Conservation (phyloP, 1,140 invertebrate species). For the Phthorimaea operculella region DNA sequence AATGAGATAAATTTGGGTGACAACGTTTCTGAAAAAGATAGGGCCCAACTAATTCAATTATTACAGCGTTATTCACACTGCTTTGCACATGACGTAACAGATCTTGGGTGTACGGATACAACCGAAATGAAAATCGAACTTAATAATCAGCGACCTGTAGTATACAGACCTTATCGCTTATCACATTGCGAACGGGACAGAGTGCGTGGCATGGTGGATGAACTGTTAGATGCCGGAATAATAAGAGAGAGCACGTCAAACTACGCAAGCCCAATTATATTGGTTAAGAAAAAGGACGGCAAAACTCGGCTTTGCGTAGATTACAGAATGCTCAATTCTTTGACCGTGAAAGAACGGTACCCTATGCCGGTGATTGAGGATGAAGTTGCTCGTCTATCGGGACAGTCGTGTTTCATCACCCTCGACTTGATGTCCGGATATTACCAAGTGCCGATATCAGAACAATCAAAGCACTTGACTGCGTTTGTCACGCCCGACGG, state of each 20-base stretch:
- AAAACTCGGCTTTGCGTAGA: conserved; percentile 4
- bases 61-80: conserved; percentile 18
- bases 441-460: conserved; percentile 26
- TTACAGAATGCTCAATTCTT: conserved; percentile 7
- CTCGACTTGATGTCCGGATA: conserved; percentile 8
- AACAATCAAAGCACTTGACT: conserved; percentile 20
- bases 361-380: conserved; percentile 13
- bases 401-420: conserved; percentile 6
- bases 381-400: conserved; percentile 6
- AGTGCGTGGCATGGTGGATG: conserved; percentile 4
- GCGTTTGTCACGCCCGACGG: conserved; percentile 34
- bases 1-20: conserved; percentile 3
- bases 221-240: conserved; percentile 24
- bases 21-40: not conserved
- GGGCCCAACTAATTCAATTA: not conserved
- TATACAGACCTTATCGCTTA: conserved; percentile 7
- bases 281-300: conserved; percentile 20
- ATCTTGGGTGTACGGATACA: conserved; percentile 14
- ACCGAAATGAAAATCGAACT: conserved; percentile 10
- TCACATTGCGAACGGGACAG: conserved; percentile 8
- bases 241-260: conserved; percentile 34
- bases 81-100: conserved; percentile 19
- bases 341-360: conserved; percentile 7
- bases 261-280: conserved; percentile 17
- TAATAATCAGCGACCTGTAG: conserved; percentile 6